phyloP scores from a whole-genome alignment of 2,113 vertebrate genomes.

The Oryzias javanicus region DNA sequence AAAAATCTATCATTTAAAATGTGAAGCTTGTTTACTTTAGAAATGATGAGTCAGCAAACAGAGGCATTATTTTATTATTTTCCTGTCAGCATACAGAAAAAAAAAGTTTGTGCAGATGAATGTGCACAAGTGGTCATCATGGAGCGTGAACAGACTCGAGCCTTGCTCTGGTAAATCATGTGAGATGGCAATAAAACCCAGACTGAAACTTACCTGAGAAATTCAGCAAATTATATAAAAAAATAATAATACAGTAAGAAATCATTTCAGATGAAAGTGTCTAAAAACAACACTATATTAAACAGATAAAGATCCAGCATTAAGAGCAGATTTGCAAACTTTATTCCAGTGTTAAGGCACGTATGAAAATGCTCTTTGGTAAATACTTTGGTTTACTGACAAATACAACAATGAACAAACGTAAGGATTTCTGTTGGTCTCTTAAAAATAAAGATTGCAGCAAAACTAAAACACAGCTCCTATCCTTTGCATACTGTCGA shows the following conservation, averaged over 20 bases:
- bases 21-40: not conserved
- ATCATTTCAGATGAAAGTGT: constrained; percentile 10
- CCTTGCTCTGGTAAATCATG: constrained; percentile 38
- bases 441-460: constrained; percentile 16
- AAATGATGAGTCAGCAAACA: constrained; percentile 1
- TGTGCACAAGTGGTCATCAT: constrained; percentile 7
- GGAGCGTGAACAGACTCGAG: constrained; percentile 33
- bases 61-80: not conserved
- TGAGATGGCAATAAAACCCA: constrained; percentile 24
- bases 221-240: too few species aligned
- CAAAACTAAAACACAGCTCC: not conserved
- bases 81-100: not conserved
- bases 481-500: constrained; percentile 1
- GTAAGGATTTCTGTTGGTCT: constrained; percentile 44
- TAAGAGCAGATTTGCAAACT: constrained; percentile 35
- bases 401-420: constrained; percentile 26
- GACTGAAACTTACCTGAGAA: constrained; percentile 34
- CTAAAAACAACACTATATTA: constrained; percentile 14
- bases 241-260: constrained; percentile 13
- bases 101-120: constrained; percentile 31
- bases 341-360: constrained; percentile 80
- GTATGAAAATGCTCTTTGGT: constrained; percentile 53
- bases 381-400: constrained; percentile 27
- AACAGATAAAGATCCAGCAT: constrained; percentile 37
- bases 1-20: not conserved